Evolutionary conservation across 2,113 vertebrate species (phyloP), one percentile per base, ranked within the genome.

Genomic region (Tachuris rubrigastra): DNA sequence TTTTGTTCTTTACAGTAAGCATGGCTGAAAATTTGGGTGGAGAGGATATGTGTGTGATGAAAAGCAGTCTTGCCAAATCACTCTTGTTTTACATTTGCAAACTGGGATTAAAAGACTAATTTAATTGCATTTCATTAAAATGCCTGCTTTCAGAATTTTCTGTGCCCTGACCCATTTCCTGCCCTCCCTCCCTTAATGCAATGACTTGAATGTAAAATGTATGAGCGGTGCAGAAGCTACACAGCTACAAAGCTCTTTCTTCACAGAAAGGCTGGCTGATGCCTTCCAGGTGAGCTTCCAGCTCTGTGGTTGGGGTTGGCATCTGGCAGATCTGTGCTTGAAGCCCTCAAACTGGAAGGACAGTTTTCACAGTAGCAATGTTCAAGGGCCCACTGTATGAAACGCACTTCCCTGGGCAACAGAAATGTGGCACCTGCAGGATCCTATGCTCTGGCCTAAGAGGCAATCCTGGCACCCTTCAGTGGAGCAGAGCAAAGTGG

Each of bases 31-130:
- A 42, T 63, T 41, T n/a, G 27, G 4, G 11, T 28, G 27, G 24
- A 55, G 16, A 62, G 5, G 9, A 30, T 4, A 13, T 0, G 1
- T 1, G 14, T 8, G 1, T 20, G 42, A 5, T 62, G 33, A 76
- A 81, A 55, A 72, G 5, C 10, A 85, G 12, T 11, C 9, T 50
- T 53, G 24, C 6, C 33, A 65, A 72, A 63, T 46, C 0, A 19
- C 58, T 71, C 28, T 28, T 68, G 3, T 16, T 53, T 60, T n/a
- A 30, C 0, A 2, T 49, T 92, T 79, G 17, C 20, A 75, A 92
- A n/a, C 15, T 25, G 4, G 23, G 85, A 67, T 44, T 78, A 58
- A 75, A 89, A 78, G 5, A 24, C 9, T 44, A 35, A 31, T 46
- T 71, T 28, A 74, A 76, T 3, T 28, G 33, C 23, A 42, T 56